Conservation (phyloP, 2,113 vertebrate species). For the Bufo gargarizans region DNA sequence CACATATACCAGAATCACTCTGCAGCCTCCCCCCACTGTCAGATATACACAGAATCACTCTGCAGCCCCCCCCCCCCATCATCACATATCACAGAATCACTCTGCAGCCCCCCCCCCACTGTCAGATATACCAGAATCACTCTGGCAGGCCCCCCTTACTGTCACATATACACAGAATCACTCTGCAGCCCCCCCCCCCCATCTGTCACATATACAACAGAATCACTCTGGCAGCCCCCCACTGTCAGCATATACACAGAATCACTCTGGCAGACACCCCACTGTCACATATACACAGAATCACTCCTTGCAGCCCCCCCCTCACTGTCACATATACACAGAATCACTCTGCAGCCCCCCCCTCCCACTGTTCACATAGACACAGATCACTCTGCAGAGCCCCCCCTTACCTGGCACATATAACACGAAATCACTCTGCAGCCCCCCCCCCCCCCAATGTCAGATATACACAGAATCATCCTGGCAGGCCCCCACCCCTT, state of each 20-base stretch:
- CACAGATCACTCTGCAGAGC: no score
- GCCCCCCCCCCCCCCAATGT: no score
- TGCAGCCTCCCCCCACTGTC: neutral
- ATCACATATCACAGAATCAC: neutral
- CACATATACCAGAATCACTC: neutral
- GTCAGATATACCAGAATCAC: neutral
- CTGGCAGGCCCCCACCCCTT: neutral
- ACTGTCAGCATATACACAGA: no score
- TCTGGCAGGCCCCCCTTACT: neutral
- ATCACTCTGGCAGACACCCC: no score
- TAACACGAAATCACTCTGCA: neutral
- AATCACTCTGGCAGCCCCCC: no score
- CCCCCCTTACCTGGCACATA: neutral
- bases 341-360: neutral
- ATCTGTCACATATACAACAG: no score
- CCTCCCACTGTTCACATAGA: neutral
- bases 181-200: no score
- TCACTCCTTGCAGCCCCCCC: no score
- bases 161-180: neutral
- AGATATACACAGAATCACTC: neutral
- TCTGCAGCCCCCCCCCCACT: neutral
- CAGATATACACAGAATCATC: neutral
- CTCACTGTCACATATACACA: no score
- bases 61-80: neutral
- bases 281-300: no score